These are phyloP conservation scores for Xylocopa sonorina DNA, from an alignment of 1,140 invertebrate species.

Conservation along the genomic window DNA sequence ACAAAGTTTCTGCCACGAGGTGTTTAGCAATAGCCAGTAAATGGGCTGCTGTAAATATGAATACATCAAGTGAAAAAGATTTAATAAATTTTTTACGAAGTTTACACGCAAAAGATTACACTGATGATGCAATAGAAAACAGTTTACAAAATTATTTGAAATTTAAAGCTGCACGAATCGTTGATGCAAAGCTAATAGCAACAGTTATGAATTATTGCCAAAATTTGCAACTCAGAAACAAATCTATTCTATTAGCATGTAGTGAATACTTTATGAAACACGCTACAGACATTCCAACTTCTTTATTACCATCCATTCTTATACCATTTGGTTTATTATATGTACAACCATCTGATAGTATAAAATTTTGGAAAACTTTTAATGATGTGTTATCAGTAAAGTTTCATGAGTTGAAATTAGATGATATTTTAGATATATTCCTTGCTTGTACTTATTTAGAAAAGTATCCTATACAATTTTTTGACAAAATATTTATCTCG, in stretches of 20 bases:
- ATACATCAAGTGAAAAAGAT: constrained; percentile 84
- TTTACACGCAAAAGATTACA: constrained; percentile 82
- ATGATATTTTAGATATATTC: constrained; percentile 85
- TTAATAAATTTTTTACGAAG: constrained; percentile 84
- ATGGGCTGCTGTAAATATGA: constrained; percentile 86
- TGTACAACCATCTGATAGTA: constrained; percentile 82
- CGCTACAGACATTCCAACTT: constrained; percentile 80
- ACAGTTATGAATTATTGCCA: constrained; percentile 85
- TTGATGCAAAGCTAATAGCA: constrained; percentile 83
- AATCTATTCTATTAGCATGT: constrained; percentile 83
- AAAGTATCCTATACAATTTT: constrained; percentile 86
- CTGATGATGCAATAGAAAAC: constrained; percentile 78
- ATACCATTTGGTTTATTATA: constrained; percentile 85
- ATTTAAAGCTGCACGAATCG: constrained; percentile 80
- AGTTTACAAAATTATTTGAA: constrained; percentile 85
- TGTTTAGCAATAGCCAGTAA: constrained; percentile 81
- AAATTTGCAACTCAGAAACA: constrained; percentile 83
- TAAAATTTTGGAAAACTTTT: constrained; percentile 84
- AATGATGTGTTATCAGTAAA: constrained; percentile 84
- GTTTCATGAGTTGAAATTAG: constrained; percentile 84
- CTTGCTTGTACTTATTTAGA: constrained; percentile 86
- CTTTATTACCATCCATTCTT: constrained; percentile 84
- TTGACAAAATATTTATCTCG: constrained; percentile 84
- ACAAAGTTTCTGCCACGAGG: constrained; percentile 54
- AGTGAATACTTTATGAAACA: constrained; percentile 84